Conservation (phyloP, 1,140 invertebrate genomes). For the Andricus grossulariae region DNA sequence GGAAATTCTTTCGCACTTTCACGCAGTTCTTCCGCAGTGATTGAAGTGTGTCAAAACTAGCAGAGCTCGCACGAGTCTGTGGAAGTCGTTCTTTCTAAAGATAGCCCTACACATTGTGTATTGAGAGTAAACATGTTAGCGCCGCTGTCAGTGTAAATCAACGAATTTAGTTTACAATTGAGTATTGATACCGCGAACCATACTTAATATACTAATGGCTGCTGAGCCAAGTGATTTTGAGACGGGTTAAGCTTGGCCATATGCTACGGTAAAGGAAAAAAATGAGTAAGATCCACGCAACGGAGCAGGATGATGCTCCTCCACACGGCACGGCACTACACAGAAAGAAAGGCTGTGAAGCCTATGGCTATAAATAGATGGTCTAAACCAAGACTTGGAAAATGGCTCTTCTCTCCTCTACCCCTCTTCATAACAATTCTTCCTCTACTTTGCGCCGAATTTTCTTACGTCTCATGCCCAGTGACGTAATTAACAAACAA, state of each 20-base stretch:
- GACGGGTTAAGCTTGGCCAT: conserved; percentile 56
- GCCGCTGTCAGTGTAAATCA: conserved; percentile 9
- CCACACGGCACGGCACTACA: conserved; percentile 63
- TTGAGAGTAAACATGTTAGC: conserved; percentile 10
- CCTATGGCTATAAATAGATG: conserved; percentile 72
- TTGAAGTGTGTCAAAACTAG: conserved; percentile 8
- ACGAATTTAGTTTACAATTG: not conserved
- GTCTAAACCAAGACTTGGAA: conserved; percentile 75
- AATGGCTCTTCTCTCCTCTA: conserved; percentile 66
- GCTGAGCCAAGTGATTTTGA: conserved; percentile 45
- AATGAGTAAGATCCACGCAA: conserved; percentile 64
- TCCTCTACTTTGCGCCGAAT: conserved; percentile 8
- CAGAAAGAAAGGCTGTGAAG: conserved; percentile 69
- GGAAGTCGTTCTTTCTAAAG: conserved; percentile 13
- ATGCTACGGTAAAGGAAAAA: conserved; percentile 59
- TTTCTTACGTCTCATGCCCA: not conserved
- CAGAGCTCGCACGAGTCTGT: conserved; percentile 7
- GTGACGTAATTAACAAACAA: conserved; percentile 10
- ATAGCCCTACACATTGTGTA: conserved; percentile 29
- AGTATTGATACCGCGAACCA: conserved; percentile 11
- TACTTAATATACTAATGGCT: conserved; percentile 6
- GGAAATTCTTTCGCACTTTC: not conserved
- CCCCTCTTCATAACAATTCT: conserved; percentile 28
- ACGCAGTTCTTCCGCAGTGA: not conserved
- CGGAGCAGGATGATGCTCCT: conserved; percentile 63